Conservation (phyloP, 2,113 vertebrate genomes). For the Orientallactaga bullata region DNA sequence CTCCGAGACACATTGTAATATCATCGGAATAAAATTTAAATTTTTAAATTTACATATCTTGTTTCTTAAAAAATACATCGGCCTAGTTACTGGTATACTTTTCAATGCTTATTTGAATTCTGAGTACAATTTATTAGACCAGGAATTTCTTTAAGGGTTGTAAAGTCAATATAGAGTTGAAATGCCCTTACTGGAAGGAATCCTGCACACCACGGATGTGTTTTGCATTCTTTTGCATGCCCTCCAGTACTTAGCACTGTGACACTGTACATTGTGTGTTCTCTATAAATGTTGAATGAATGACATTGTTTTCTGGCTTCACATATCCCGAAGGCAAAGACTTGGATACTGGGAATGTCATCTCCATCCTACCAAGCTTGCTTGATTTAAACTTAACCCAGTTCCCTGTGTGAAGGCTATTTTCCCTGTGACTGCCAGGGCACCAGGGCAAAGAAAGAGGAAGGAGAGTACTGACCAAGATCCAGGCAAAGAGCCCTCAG, state of each 20-base stretch:
- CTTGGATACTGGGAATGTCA: slow-evolving; percentile 76
- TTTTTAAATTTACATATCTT: background rate
- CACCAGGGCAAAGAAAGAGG: slow-evolving; percentile 73
- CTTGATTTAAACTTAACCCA: slow-evolving; percentile 83
- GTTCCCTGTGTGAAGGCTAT: slow-evolving; percentile 70
- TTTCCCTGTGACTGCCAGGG: slow-evolving; percentile 80
- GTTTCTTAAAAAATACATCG: background rate
- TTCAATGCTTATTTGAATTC: background rate
- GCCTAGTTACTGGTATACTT: background rate
- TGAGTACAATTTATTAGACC: slow-evolving; percentile 22
- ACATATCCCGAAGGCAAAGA: slow-evolving; percentile 75
- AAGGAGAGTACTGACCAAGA: slow-evolving; percentile 74
- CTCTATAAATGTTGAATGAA: slow-evolving; percentile 65
- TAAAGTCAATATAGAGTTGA: background rate
- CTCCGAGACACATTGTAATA: background rate
- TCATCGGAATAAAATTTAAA: background rate
- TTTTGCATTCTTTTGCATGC: background rate
- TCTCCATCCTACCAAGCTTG: slow-evolving; percentile 78
- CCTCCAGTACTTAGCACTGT: slow-evolving; percentile 22
- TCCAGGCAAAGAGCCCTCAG: slow-evolving; percentile 24
- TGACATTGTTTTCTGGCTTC: slow-evolving; percentile 61
- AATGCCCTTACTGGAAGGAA: background rate
- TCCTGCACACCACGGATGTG: background rate
- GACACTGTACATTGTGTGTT: background rate
- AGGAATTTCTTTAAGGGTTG: background rate